phyloP scores from a whole-genome alignment of 2,113 vertebrate species.

The Clarias magur region DNA sequence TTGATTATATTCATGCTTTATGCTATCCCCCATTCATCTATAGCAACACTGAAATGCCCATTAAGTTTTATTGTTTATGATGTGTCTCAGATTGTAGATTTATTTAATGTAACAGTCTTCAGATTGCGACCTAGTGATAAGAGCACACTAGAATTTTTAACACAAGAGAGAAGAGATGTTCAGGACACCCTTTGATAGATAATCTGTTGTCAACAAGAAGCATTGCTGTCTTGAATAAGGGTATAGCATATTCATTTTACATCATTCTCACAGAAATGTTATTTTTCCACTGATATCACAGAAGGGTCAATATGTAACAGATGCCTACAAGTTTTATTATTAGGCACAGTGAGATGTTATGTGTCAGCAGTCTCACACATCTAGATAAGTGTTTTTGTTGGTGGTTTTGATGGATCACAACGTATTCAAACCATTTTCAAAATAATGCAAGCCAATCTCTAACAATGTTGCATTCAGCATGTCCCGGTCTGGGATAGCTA shows the following conservation, averaged over 20 bases:
- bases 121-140: not conserved
- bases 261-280: constrained; percentile 1
- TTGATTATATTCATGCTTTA: not conserved
- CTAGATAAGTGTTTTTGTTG: constrained; percentile 5
- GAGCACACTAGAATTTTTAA: not conserved
- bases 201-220: not conserved
- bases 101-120: not conserved
- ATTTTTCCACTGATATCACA: not conserved
- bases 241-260: not conserved
- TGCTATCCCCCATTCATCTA: not conserved
- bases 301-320: not conserved
- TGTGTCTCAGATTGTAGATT: not conserved
- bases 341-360: not conserved
- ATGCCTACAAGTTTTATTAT: not conserved
- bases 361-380: not conserved
- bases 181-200: not conserved
- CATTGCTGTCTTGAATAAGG: not conserved
- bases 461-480: not conserved
- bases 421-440: not conserved
- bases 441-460: not conserved
- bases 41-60: not conserved
- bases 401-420: not conserved
- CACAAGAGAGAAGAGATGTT: not conserved
- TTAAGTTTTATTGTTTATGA: not conserved
- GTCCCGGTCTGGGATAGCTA: too few species aligned